Evolutionary conservation across 2,888 invertebrate genomes (phyloP), one percentile per base, ranked within the genome.

Genomic region (Ephialtes manifestator): DNA sequence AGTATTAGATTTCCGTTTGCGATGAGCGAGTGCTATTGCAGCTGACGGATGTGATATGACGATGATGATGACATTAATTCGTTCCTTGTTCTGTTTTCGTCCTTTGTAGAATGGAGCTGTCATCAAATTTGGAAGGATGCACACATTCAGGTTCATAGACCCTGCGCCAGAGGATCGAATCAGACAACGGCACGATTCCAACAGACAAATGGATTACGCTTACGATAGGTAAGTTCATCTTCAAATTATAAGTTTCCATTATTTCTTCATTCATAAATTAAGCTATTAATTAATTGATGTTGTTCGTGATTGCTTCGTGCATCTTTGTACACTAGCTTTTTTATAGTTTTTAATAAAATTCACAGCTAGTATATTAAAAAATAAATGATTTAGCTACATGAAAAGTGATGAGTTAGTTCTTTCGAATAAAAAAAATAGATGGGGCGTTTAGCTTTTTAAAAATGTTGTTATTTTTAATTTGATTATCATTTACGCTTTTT

Each of bases 111-210:
- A 98, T 94, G 98, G 97, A 86, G 97, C 97, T 89, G 95, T 97
- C 87, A 96, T 98, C 82, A 97, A 97, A 95, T 97, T 98, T 94
- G 98, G 98, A 71, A 96, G 97, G 88, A 97, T 97, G 90, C 97
- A 98, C 90, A 97, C 97, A 55, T 98, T 97, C 95, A 96, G 97
- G 89, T 98, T 97, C 95, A 95, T 97, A 90, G 98, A 98, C 94
- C 97, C 97, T 35, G 96, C 96, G 80, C 97, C 97, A 87, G 98
- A 98, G 94, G 97, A 96, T 89, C 95, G 97, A 88, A 96, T 97
- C 90, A 96, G 97, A 93, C 95, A 97, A 90, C 96, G 97, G 91
- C 96, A 97, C 83, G 96, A 97, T 68, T 97, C 97, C 89, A 96
- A 96, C 53, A 95, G 96, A 88, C 96, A 96, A 93, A 95, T 96